Conservation (phyloP, 23 tunicate species). For the Ascidia mentula region DNA sequence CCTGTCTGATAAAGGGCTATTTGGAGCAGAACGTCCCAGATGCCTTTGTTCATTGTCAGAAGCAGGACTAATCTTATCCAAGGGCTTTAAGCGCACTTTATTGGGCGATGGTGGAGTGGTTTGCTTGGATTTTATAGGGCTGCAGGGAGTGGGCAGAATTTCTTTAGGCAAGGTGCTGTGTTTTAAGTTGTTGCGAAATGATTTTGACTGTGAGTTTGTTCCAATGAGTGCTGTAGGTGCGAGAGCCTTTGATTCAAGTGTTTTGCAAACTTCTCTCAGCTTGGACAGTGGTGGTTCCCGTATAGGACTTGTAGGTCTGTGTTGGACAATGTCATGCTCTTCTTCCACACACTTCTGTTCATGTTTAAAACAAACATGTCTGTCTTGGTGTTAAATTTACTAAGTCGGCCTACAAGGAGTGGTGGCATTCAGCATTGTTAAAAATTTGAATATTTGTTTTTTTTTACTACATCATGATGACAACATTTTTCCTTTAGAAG, state of each 20-base stretch:
- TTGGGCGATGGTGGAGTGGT: slow-evolving; percentile 63
- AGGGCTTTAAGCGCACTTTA: slow-evolving; percentile 32
- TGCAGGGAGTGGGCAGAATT: slow-evolving; percentile 1
- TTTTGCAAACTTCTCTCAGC: slow-evolving; percentile 59
- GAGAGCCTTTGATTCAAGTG: slow-evolving; percentile 9
- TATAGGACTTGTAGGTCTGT: slow-evolving; percentile 45
- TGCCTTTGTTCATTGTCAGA: not conserved
- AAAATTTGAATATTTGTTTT: too few relatives aligned
- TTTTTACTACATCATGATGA: too few relatives aligned
- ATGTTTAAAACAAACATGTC: too few relatives aligned
- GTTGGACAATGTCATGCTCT: slow-evolving; percentile 35
- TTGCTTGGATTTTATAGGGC: slow-evolving; percentile 11
- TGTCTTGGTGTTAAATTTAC: too few relatives aligned
- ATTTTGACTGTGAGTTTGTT: not conserved
- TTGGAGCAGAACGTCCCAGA: not conserved
- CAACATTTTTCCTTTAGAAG: too few relatives aligned
- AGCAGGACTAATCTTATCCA: not conserved
- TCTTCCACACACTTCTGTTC: slow-evolving; percentile 54
- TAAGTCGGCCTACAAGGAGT: too few relatives aligned
- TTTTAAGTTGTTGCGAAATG: not conserved
- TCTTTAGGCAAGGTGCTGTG: not conserved
- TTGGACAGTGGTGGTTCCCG: slow-evolving; percentile 62
- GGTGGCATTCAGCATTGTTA: too few relatives aligned
- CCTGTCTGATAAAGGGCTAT: not conserved
- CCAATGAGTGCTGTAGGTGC: not conserved